Evolutionary conservation across 2,113 vertebrate genomes (phyloP).

Genomic region (Alexandromys fortis): DNA sequence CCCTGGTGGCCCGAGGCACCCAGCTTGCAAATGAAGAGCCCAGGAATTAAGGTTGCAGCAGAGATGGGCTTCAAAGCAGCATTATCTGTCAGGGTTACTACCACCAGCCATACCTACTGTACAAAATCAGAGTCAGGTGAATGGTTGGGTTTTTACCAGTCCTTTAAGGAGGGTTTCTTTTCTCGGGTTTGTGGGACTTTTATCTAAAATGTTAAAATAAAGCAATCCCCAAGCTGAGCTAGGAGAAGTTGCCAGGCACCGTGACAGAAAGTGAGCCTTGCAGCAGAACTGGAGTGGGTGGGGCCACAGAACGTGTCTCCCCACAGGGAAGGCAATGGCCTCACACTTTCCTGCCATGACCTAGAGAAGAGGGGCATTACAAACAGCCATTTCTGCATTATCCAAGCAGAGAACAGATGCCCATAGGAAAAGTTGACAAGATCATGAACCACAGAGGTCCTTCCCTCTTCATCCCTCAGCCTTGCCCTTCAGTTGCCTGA

Average conservation of each 20-base stretch:
- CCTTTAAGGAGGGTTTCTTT: neutral
- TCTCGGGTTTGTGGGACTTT: neutral
- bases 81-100: rapidly evolving
- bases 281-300: neutral
- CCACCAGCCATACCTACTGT: rapidly evolving
- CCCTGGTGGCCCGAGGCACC: neutral
- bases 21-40: neutral
- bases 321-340: neutral
- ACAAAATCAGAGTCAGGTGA: neutral
- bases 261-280: neutral
- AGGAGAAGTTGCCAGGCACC: neutral
- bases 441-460: neutral
- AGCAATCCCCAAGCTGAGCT: neutral
- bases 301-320: rapidly evolving
- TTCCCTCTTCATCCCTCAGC: no score
- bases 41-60: neutral
- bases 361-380: neutral
- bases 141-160: neutral
- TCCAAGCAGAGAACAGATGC: neutral
- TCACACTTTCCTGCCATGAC: neutral
- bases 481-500: no score
- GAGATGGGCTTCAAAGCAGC: rapidly evolving
- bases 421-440: neutral
- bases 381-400: rapidly evolving
- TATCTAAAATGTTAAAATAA: neutral